Evolutionary conservation across 2,888 invertebrate genomes (phyloP), one percentile per base, ranked within the genome.

Genomic region (Nebria brevicollis): DNA sequence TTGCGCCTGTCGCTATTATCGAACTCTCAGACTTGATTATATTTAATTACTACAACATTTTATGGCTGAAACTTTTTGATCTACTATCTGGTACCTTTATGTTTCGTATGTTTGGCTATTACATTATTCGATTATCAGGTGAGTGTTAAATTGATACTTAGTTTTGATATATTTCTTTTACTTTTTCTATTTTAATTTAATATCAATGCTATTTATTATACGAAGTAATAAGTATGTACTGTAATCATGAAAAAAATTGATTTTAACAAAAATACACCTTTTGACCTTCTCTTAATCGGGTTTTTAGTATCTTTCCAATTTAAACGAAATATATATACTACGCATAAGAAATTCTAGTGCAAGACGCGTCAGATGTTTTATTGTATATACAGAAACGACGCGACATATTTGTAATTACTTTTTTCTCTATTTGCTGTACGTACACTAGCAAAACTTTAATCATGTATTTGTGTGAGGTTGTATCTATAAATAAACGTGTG

Each of bases 21-120:
- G 20, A 26, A 26, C 34, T 70, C 70, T 11, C 20, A 25, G 20
- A 15, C 7, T 70, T 70, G 20, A 25, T 34, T 66, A 34, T 11
- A 70, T 70, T 70, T 70, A 70, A 70, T 70, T 70, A 70, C 70
- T 25, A 70, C 26, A 11, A 34, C 20, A 10, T 25, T 25, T 70
- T 11, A 26, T 70, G 70, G 70, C 25, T 25, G 70, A 26, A 70
- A 70, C 11, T 70, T 25, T 70, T 70, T 5, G 70, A 70, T 70
- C 25, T 26, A 13, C 1, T 54, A 54, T 54, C 54, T 7, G 54
- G 1, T 54, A 54, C 54, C 10, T 54, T 54, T 54, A 54, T 2
- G 8, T 54, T 0, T 13, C 54, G 54, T 54, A 8, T 54, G 8
- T 54, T 54, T 54, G 54, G 54, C 4, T 11, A 54, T 54, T 54